A percentile compares a stretch with the other conserved stretches of the same genome.
Conservation (phyloP, 1,140 invertebrate genomes). For the Zaprionus davidi region DNA sequence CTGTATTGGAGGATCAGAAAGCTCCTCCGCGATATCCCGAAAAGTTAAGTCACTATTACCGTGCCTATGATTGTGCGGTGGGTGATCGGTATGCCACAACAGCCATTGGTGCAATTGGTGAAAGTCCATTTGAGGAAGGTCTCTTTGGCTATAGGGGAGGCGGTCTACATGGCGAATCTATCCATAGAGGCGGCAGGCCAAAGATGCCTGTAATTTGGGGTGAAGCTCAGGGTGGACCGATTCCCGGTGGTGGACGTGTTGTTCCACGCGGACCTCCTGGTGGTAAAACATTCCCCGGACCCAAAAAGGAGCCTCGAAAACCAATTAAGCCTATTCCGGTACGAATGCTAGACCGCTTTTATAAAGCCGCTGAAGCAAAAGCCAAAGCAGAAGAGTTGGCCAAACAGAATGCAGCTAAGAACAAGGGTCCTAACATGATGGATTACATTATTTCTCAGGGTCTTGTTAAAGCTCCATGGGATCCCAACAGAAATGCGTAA, state of each 20-base stretch:
- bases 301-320: background rate
- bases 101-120: conserved; percentile 44
- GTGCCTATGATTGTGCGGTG: conserved; percentile 53
- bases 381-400: background rate
- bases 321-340: background rate
- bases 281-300: background rate
- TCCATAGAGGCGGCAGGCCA: background rate
- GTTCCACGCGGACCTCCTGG: background rate
- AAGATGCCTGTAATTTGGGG: background rate
- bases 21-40: conserved; percentile 46
- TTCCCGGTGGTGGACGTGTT: conserved; percentile 1
- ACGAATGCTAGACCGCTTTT: background rate
- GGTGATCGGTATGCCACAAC: conserved; percentile 56
- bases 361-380: background rate
- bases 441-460: background rate
- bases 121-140: conserved; percentile 54
- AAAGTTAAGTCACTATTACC: conserved; percentile 28
- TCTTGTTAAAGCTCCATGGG: background rate
- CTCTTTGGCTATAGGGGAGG: conserved; percentile 47
- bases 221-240: background rate
- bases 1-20: conserved; percentile 29
- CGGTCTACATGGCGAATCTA: conserved; percentile 36
- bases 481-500: background rate
- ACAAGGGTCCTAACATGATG: background rate
- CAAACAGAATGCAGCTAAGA: background rate